A percentile compares a stretch with the other conserved stretches of the same genome.
Conservation (phyloP, 2,113 vertebrate genomes). For the Oryzias curvinotus region DNA sequence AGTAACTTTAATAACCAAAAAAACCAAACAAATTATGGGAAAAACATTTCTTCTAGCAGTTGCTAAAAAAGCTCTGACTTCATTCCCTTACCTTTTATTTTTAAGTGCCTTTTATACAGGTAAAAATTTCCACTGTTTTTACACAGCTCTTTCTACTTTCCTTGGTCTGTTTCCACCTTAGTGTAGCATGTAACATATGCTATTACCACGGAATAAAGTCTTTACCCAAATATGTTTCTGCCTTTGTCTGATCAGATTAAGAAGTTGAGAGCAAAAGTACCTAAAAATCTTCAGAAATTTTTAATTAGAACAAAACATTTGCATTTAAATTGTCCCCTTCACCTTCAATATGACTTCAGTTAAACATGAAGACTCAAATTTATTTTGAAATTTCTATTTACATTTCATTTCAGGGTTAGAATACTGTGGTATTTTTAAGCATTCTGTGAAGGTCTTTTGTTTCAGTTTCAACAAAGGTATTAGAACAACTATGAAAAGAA, state of each 20-base stretch:
- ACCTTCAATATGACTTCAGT: no score
- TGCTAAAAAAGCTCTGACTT: slow-evolving; percentile 57
- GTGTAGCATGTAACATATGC: slow-evolving; percentile 34
- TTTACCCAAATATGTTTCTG: slow-evolving; percentile 16
- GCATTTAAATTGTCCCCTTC: no score
- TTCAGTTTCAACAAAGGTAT: no score
- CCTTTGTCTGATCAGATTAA: slow-evolving; percentile 1
- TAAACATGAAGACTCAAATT: no score
- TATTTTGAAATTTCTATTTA: no score
- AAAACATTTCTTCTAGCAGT: slow-evolving; percentile 21
- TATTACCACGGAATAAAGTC: slow-evolving; percentile 63
- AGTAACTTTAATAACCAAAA: slow-evolving; percentile 16
- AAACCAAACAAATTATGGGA: slow-evolving; percentile 14
- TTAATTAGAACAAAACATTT: no score
- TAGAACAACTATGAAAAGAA: background rate
- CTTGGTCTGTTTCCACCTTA: slow-evolving; percentile 47
- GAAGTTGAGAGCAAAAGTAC: background rate
- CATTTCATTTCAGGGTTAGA: no score
- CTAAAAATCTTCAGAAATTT: no score
- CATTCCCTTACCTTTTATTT: slow-evolving; percentile 62
- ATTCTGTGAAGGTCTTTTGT: no score
- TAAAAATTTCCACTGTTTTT: slow-evolving; percentile 63
- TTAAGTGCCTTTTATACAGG: slow-evolving; percentile 47
- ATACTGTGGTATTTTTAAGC: no score
- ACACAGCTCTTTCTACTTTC: slow-evolving; percentile 44